These are phyloP conservation scores for Zaprionus nigranus DNA, from an alignment of 1,140 invertebrate species.

Conservation along the genomic window DNA sequence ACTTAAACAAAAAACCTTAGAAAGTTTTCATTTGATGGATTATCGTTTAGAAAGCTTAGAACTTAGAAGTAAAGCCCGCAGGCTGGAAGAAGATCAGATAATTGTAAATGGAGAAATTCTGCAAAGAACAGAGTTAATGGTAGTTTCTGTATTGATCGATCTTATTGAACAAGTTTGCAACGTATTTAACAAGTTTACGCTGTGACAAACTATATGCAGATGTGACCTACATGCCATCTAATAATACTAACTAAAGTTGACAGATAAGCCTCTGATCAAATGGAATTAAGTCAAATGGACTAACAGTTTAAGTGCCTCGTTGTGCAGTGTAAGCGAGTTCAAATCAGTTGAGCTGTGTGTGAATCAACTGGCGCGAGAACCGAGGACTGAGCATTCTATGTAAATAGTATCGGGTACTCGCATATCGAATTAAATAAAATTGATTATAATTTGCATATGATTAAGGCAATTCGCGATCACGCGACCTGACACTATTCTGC, in stretches of 20 bases:
- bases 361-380: conserved; percentile 1
- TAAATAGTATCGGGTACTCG: background rate
- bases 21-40: background rate
- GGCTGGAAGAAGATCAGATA: background rate
- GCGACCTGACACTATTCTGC: conserved; percentile 2
- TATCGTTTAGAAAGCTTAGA: background rate
- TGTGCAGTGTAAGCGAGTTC: conserved; percentile 2
- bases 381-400: background rate
- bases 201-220: background rate
- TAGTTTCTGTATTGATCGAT: no score
- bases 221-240: background rate
- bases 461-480: background rate
- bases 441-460: conserved; percentile 1
- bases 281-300: background rate
- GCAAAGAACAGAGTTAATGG: no score
- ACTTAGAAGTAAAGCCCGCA: background rate
- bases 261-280: background rate
- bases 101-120: background rate
- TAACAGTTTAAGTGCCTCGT: background rate
- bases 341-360: conserved; percentile 1
- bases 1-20: background rate
- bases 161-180: no score
- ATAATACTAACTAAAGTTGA: background rate
- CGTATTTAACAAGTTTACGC: background rate
- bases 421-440: background rate